phyloP scores from a whole-genome alignment of 2,113 vertebrate genomes.

The Uria aalge region DNA sequence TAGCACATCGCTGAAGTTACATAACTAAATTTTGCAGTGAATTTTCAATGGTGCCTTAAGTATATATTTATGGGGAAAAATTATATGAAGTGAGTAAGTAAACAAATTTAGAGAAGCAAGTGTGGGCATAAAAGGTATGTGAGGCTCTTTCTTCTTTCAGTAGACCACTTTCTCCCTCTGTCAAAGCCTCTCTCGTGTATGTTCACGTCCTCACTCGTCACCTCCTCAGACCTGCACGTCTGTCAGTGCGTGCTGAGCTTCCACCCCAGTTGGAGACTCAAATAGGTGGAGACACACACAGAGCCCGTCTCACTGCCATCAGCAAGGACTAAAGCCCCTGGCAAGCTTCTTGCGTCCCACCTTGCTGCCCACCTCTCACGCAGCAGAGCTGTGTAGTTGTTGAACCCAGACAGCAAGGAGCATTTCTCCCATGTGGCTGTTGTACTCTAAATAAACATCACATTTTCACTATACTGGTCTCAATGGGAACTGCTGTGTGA shows the following conservation, averaged over 20 bases:
- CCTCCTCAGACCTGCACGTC: neutral
- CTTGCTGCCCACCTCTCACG: neutral
- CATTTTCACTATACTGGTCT: neutral
- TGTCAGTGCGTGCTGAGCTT: neutral
- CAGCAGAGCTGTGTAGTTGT: neutral
- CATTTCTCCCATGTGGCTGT: neutral
- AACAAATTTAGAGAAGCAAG: neutral
- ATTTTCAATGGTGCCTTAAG: neutral
- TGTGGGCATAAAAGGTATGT: neutral
- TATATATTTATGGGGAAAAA: neutral
- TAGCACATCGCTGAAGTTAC: neutral
- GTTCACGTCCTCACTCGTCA: neutral
- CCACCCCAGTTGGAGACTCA: accelerated
- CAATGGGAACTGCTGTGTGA: neutral
- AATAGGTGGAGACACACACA: neutral
- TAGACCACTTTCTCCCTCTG: neutral
- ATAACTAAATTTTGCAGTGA: neutral
- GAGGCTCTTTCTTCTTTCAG: neutral
- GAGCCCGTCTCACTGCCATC: neutral
- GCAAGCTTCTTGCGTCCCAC: neutral
- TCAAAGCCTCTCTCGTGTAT: neutral
- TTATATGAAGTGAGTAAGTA: neutral
- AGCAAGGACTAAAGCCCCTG: neutral
- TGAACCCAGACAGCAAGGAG: neutral
- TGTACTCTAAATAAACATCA: neutral